Evolutionary conservation across 1,140 invertebrate species (phyloP), one percentile per base, ranked within the genome.

Genomic region (Aphelinus certus): DNA sequence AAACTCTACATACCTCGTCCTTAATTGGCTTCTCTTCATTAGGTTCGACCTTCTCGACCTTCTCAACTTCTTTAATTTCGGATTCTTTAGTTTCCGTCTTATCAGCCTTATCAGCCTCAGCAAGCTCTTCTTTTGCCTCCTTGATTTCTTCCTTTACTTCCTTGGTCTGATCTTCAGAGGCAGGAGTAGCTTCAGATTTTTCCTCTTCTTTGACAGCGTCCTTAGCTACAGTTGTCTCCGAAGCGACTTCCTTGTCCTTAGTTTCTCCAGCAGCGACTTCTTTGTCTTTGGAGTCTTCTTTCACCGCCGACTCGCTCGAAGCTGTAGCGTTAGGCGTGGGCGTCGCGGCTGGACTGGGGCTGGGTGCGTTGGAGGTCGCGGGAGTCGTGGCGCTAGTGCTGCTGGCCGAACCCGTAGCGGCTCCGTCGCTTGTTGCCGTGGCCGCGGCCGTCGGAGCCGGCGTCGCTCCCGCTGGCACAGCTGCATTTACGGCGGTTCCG

Each of bases 361-460:
- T 93, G 0, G 94, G 89, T 0, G 93, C 93, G 7, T 93, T 93
- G 77, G 93, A 93, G 5, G 92, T 91, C 1, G 92, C 91, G n/a
- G 90, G 90, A 1, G 92, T 92, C 91, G 74, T 90, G 91, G 42
- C 90, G 89, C 5, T 42, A 9, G 70, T 73, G 55, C 89, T 90
- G 3, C 89, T 84, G 1, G 86, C 81, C 10, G 7, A 89, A 89
- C 77, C 88, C 91, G 73, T 90, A 91, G 26, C 90, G 90, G 3
- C 43, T 3, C 57, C 65, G 2, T 89, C 89, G 3, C 88, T 84
- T 2, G 85, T 81, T 26, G 83, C 85, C 9, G 87, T 84, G 62
- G 88, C 80, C 78, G 87, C 79, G 48, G 79, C 81, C 43, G 84
- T 82, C 66, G 83, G 73, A 76, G 84, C 79, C 0, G 78, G 78